Evolutionary conservation across 2,113 vertebrate genomes (phyloP), one percentile per base, ranked within the genome.

Genomic region (Malurus cyaneus): DNA sequence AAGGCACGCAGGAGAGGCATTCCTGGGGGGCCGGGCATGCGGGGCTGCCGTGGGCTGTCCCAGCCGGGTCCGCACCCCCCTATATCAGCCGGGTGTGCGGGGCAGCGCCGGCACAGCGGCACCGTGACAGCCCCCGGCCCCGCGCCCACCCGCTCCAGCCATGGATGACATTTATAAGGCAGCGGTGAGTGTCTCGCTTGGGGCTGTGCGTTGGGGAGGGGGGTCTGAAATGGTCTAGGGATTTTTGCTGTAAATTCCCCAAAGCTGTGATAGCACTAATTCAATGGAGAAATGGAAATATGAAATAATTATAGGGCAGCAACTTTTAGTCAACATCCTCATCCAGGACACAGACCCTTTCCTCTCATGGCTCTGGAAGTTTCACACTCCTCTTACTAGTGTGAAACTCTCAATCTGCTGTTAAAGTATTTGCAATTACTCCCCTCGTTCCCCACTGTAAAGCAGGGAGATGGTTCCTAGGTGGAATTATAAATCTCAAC

Each of bases 121-220:
- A 64, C 53, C 3, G 18, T 8, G 42, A 54, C 36, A 3, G 72
- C 74, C 91, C 74, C 64, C 46, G 3, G 54, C 86, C 90, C 80
- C 62, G 70, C 26, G 39, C 44, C 42, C 65, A 39, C 39, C 65
- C 49, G 79, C 80, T 70, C 25, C 79, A 19, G 94, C 89, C 96
- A 98, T 98, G 98, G 98, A 98, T 94, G 98, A 98, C 94, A 98
- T 98, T 86, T 98, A 98, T 66, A 98, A 98, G 88, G 98, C 98
- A 85, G 98, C 98, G 95, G 98, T 98, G 94, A 98, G 98, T 98
- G 83, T 12, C 70, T 77, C 67, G 39, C 34, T 49, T 1, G 69
- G 64, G 61, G 39, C 29, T 47, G 9, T 3, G 53, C 3, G 61
- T 1, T 6, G 23, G 52, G 57, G 10, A 31, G 14, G 18, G 6